Evolutionary conservation across 2,113 vertebrate species (phyloP).

Genomic region (Menura novaehollandiae): DNA sequence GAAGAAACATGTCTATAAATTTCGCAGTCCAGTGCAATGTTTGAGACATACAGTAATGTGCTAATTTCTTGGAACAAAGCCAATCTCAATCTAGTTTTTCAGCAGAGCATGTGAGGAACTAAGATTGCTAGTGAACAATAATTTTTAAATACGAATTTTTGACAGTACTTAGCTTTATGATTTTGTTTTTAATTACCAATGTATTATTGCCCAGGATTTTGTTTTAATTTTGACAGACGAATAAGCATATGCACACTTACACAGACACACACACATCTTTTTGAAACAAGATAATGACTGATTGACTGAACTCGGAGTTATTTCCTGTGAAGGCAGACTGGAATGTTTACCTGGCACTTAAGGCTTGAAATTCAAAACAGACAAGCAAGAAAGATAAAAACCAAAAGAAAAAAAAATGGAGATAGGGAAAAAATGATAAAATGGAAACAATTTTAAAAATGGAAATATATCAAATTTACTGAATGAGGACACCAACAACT

Average conservation of each 20-base stretch:
- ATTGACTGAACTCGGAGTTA: conserved; percentile 28
- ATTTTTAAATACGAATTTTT: not conserved
- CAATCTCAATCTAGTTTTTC: conserved; percentile 53
- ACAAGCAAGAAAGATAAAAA: conserved; percentile 40
- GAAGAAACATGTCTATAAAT: conserved; percentile 55
- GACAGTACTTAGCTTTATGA: conserved; percentile 17
- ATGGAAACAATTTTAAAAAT: conserved; percentile 24
- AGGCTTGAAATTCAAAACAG: conserved; percentile 58
- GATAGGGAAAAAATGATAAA: conserved; percentile 37
- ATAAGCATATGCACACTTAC: conserved; percentile 43
- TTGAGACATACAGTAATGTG: conserved; percentile 19
- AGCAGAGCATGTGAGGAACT: conserved; percentile 56
- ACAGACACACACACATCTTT: conserved; percentile 13
- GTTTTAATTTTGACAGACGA: conserved; percentile 43
- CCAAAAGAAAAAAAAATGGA: not conserved
- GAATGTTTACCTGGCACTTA: conserved; percentile 60
- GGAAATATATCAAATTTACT: conserved; percentile 49
- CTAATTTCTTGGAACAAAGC: conserved; percentile 39
- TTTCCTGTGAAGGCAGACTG: conserved; percentile 51
- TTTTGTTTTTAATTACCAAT: conserved; percentile 1
- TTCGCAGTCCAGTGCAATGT: conserved; percentile 56
- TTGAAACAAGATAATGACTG: conserved; percentile 43
- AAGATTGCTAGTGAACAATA: conserved; percentile 18
- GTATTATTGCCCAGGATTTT: conserved; percentile 56
- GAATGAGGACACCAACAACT: not conserved